Conservation (phyloP, 1,140 invertebrate genomes). For the Ceratosolen solmsi region DNA sequence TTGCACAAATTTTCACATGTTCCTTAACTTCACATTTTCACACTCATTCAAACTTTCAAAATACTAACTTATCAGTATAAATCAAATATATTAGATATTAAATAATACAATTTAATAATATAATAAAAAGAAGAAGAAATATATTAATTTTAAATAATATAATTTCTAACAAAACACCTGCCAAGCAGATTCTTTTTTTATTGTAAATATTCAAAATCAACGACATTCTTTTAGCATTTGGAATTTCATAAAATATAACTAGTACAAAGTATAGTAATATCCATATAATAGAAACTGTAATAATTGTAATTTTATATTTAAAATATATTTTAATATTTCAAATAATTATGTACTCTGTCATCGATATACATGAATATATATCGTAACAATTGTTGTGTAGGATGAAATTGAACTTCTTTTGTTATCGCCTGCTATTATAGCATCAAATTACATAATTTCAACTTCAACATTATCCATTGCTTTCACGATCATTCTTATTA, state of each 20-base stretch:
- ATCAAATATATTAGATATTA: slow-evolving; percentile 72
- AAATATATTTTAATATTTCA: slow-evolving; percentile 44
- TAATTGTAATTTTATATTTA: slow-evolving; percentile 37
- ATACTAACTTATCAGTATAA: slow-evolving; percentile 65
- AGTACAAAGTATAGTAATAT: slow-evolving; percentile 40
- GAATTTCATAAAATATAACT: slow-evolving; percentile 60
- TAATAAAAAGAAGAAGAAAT: slow-evolving; percentile 57
- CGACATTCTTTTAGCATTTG: slow-evolving; percentile 57
- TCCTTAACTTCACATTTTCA: slow-evolving; percentile 47
- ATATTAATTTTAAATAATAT: slow-evolving; percentile 73
- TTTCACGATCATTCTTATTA: slow-evolving; percentile 26
- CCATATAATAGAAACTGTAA: slow-evolving; percentile 37
- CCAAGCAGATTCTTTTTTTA: slow-evolving; percentile 56
- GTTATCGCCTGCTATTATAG: slow-evolving; percentile 6
- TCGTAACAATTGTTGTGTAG: no score
- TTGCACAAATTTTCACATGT: slow-evolving; percentile 43
- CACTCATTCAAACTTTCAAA: slow-evolving; percentile 54
- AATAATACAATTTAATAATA: slow-evolving; percentile 60
- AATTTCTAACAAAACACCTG: slow-evolving; percentile 70
- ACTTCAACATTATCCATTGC: slow-evolving; percentile 30
- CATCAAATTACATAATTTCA: slow-evolving; percentile 13
- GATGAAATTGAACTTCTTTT: no score
- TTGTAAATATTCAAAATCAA: slow-evolving; percentile 65
- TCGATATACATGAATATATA: no score
- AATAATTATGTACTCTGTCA: slow-evolving; percentile 29